A percentile compares a stretch with the other conserved stretches of the same genome.
Evolutionary conservation across 1,140 invertebrate genomes (phyloP).

Genomic region (Brachionus asplanchnoidis): DNA sequence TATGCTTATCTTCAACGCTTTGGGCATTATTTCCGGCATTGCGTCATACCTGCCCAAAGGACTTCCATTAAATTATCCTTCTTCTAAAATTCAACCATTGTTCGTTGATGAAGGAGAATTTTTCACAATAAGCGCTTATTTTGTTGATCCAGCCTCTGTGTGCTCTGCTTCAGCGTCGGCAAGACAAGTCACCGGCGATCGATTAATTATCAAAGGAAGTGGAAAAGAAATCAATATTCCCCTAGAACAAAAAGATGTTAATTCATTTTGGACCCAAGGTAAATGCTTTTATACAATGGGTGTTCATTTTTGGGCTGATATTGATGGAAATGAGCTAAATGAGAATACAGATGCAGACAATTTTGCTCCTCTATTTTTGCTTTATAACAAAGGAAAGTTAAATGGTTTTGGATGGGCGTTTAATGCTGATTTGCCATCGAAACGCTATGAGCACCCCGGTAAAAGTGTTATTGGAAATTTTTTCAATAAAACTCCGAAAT

Average conservation of each 20-base stretch:
- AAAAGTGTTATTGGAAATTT: conserved; percentile 43
- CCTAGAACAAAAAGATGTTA: conserved; percentile 44
- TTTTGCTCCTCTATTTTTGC: conserved; percentile 49
- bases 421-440: conserved; percentile 43
- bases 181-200: conserved; percentile 3
- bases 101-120: conserved; percentile 40
- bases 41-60: background rate
- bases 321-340: conserved; percentile 41
- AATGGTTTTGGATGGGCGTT: conserved; percentile 52
- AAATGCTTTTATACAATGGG: conserved; percentile 53
- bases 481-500: conserved; percentile 44
- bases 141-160: conserved; percentile 39
- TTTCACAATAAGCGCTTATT: conserved; percentile 41
- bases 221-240: conserved; percentile 46
- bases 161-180: background rate
- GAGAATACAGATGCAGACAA: conserved; percentile 46
- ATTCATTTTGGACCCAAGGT: conserved; percentile 49
- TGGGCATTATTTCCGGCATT: conserved; percentile 53
- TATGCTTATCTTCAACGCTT: conserved; percentile 50
- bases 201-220: conserved; percentile 42
- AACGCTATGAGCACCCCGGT: conserved; percentile 46
- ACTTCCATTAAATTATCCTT: conserved; percentile 37
- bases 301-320: conserved; percentile 49
- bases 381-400: conserved; percentile 51
- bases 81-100: conserved; percentile 14